Evolutionary conservation across 2,888 invertebrate genomes (phyloP), one percentile per base, ranked within the genome.

Genomic region (Aphrophora alni): DNA sequence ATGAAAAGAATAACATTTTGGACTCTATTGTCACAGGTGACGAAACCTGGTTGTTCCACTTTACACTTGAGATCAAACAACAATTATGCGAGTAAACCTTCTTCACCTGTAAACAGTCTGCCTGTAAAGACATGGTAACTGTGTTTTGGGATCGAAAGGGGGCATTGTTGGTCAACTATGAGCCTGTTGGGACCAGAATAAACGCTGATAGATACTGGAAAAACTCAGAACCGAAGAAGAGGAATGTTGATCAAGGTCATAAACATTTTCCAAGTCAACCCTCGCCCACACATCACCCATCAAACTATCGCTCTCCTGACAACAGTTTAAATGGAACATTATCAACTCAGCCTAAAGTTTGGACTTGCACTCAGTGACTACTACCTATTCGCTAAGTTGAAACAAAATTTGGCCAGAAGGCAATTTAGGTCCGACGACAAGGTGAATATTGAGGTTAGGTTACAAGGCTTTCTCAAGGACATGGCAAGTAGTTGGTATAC

Each of bases 121-220:
- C 73, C 12, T 59, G 80, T 75, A 85, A 85, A 83, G 80, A 83
- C 80, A 84, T 84, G 82, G 84, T 82, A 59, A 82, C 84, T 26
- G 84, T 84, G 70, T 83, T 85, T 81, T 85, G 83, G 84, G 84
- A 84, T 82, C 81, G 73, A 38, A 81, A 83, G 77, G 83, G 83
- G n/a, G 80, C 84, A 44, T 70, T 84, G 51, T 59, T 83, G 44
- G 44, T 44, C 10, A 12, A 44, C 44, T 14, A 8, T 44, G 2
- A 8, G 14, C 81, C 80, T 72, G 80, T 38, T 17, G 80, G 81
- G 76, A 51, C 51, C 71, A 82, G 74, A 68, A 82, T 82, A 38
- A 83, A 82, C 70, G 82, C 83, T 24, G 82, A 59, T 33, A 71
- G 70, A 38, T 82, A 83, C 70, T 82, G 80, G 75, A 77, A 83